These are phyloP conservation scores for Vultur gryphus DNA, from an alignment of 2,797 vertebrate species.

Conservation along the genomic window DNA sequence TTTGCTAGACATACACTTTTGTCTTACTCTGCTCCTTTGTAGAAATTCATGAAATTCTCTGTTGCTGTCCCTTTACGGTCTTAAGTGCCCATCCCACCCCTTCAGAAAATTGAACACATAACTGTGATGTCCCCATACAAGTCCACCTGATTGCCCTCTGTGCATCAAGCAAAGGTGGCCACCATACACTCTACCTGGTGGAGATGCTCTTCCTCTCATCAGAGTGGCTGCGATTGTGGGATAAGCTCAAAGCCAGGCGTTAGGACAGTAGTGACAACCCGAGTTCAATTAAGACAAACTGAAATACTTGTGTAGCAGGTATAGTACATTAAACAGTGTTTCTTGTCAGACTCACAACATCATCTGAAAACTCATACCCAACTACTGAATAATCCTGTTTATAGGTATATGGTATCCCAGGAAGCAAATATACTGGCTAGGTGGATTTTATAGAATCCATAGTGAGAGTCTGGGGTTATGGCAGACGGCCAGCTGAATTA, in stretches of 20 bases:
- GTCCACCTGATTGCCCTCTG: not conserved
- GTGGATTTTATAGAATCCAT: not conserved
- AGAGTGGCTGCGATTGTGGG: not conserved
- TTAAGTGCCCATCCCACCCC: not conserved
- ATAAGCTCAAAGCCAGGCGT: not conserved
- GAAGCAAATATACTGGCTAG: not conserved
- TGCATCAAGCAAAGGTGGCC: not conserved
- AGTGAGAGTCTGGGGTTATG: not conserved
- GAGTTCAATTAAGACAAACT: not conserved
- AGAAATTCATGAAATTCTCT: not conserved
- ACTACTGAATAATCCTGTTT: not conserved
- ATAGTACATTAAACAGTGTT: not conserved
- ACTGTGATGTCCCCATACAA: fast-evolving
- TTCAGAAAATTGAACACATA: not conserved
- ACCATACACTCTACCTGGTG: not conserved
- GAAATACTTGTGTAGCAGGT: not conserved
- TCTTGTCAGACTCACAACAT: not conserved
- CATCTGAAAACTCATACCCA: not conserved
- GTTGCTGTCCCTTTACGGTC: not conserved
- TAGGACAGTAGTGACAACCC: not conserved
- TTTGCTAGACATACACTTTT: not conserved
- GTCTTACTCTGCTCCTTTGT: not conserved
- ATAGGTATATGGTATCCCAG: not conserved
- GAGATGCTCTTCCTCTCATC: not conserved
- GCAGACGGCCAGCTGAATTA: not conserved